phyloP scores from a whole-genome alignment of 2,113 vertebrate species.

The Lasiurus cinereus region DNA sequence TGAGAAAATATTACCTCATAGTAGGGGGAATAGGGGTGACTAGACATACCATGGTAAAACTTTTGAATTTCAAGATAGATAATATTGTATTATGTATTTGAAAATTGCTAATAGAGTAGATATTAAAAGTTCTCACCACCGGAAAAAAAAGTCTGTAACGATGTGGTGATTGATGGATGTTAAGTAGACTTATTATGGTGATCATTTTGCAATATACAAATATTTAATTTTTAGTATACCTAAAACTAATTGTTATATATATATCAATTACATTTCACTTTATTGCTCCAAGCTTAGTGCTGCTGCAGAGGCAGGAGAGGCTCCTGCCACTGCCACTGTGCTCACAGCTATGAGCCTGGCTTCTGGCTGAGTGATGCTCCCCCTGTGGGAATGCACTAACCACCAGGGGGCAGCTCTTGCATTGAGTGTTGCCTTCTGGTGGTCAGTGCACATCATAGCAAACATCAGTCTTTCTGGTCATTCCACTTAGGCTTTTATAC shows the following conservation, averaged over 20 bases:
- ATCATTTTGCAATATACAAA: neutral
- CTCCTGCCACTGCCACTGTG: too few species aligned
- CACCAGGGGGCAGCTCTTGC: too few species aligned
- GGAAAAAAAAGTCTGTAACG: neutral
- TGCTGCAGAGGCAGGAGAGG: too few species aligned
- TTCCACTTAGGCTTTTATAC: too few species aligned
- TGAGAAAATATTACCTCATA: neutral
- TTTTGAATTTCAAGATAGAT: slow-evolving; percentile 33
- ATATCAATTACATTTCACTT: neutral
- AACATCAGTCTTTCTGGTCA: too few species aligned
- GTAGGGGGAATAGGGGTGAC: rapidly evolving
- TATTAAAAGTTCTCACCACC: neutral
- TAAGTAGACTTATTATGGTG: neutral
- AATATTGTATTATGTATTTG: neutral
- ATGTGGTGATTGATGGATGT: neutral
- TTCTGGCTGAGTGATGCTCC: too few species aligned
- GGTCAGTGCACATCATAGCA: too few species aligned
- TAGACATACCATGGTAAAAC: neutral
- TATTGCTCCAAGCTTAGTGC: too few species aligned
- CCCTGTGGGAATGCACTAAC: too few species aligned
- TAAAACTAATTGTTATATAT: neutral
- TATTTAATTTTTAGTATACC: neutral
- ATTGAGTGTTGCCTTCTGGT: too few species aligned
- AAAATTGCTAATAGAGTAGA: neutral
- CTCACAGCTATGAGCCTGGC: too few species aligned